Base-by-base conservation (phyloP, 2,113 vertebrate species). In the Collichthys lucidus region DNA sequence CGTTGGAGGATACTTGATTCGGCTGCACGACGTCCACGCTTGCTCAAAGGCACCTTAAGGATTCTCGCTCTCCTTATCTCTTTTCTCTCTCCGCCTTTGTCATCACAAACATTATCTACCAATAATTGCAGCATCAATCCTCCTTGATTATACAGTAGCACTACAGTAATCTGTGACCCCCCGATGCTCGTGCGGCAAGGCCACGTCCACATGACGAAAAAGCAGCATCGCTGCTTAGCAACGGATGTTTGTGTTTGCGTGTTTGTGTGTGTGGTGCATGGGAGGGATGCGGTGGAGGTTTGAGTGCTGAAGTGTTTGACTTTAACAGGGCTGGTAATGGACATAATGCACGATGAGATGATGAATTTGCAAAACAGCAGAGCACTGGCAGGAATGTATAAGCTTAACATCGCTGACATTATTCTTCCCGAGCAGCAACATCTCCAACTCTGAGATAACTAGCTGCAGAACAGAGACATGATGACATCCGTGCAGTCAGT, bases 201-300 rank as follows among this genome's bases (percentile, higher is more conserved):
- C 80, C 72, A 79, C 35, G 17, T 50, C 83, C 49, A 65, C 47
- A 49, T 74, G 63, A 85, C 86, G 69, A 87, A 80, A 77, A 71
- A 67, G 66, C 74, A 76, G 52, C 1, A 8, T 35, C 44, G 84
- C 86, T 93, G 90, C 92, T 83, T 88, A 88, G 87, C 88, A 91
- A 93, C 88, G 7, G 59, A 68, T 77, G 80, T 62, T 61, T 62
- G 50, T 77, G 0, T 50, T n/a, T 63, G 35, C 67, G 69, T 65
- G 42, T 47, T 24, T 77, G 0, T 65, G 42, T 52, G 61, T 53
- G 49, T 55, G 31, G 67, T 59, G 61, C 59, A 35, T 56, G 64
- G 46, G 49, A 35, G 44, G 19, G 40, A 47, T 49, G 56, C 17
- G 24, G 17, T 71, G 17, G 24, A 68, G 49, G n/a, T 31, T 73